Percentiles rank a stretch among this genome's conserved stretches.
These are phyloP conservation scores for Yoshiicerus persimilis DNA, from an alignment of 1,140 invertebrate species.

Conservation along the genomic window DNA sequence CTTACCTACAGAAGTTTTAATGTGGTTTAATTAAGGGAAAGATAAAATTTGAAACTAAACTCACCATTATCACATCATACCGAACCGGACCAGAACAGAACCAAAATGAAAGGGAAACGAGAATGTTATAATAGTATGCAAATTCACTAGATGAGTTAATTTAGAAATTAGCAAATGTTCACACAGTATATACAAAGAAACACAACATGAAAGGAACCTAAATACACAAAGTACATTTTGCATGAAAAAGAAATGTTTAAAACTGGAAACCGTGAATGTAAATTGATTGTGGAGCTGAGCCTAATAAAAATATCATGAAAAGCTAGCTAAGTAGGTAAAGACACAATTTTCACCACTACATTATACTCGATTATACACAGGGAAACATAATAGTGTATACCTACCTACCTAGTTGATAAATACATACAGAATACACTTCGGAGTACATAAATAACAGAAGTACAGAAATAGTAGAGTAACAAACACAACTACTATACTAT, in stretches of 20 bases:
- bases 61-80: not conserved
- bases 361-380: not conserved
- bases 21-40: not conserved
- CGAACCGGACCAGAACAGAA: not conserved
- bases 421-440: not conserved
- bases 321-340: not conserved
- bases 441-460: not conserved
- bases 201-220: not conserved
- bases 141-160: not conserved
- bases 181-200: not conserved
- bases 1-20: not conserved
- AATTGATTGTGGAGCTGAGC: slow-evolving; percentile 16
- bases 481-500: not conserved
- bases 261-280: not conserved
- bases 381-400: not conserved
- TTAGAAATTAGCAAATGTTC: not conserved
- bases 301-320: not conserved
- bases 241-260: not conserved
- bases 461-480: not conserved
- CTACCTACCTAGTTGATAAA: not conserved
- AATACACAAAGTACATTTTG: not conserved
- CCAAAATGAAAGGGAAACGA: not conserved
- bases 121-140: not conserved
- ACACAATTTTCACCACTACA: not conserved
- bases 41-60: not conserved